Evolutionary conservation across 2,888 invertebrate genomes (phyloP), one percentile per base, ranked within the genome.

Genomic region (Anarsia innoxiella): DNA sequence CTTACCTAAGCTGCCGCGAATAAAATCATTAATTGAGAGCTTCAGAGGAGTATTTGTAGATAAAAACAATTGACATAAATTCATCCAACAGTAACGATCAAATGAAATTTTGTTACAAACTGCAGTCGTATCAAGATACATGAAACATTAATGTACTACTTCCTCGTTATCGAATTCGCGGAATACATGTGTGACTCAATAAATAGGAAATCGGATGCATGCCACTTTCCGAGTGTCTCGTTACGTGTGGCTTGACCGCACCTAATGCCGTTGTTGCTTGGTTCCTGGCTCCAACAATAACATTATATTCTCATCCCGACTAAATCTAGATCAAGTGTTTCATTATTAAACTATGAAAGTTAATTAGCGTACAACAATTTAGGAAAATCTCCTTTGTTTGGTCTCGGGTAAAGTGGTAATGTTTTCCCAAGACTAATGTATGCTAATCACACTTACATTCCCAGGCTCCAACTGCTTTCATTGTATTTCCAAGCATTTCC

Each of bases 371-470:
- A 41, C 50, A 61, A 48, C 56, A 56, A 66, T 67, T 59, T 49
- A 43, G 56, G 48, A 51, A 27, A 48, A 42, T 37, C 40, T 45
- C 47, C 46, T 51, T 51, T 51, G 46, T 56, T 53, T 53, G 50
- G 57, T 54, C 47, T 46, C 40, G 40, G 48, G 39, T 42, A 46
- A 46, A 45, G 53, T 45, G 55, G 55, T 54, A 54, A 54, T 48
- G 56, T 56, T 52, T 64, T 71, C 64, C 45, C 63, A 65, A 51
- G 54, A 53, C 59, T 52, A 63, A 57, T 64, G 56, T 56, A 59
- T 57, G 53, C 42, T 46, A 59, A 56, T 51, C 37, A 51, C 43
- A 37, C 40, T 40, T 36, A 42, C 41, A 49, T 60, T 70, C 69
- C 52, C 68, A 67, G 53, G 56, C 55, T 53, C 56, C 34, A 25